phyloP scores from a whole-genome alignment of 2,797 vertebrate species.

The Halcyon smyrnensis region DNA sequence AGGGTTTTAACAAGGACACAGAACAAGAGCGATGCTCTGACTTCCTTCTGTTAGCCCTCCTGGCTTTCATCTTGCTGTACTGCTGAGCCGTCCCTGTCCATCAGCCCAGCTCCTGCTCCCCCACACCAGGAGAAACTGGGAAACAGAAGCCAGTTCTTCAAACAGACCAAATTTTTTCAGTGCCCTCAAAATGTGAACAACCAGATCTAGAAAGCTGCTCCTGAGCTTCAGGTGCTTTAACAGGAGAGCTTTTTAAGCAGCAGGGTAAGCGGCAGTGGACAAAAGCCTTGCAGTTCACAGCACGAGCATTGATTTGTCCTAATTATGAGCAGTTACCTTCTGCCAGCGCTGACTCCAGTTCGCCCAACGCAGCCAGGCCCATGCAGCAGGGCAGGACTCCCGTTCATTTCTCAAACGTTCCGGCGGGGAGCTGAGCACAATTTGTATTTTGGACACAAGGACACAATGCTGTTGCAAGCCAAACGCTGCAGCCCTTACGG shows the following conservation, averaged over 20 bases:
- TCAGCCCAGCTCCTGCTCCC: neutral
- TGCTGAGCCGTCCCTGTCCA: neutral
- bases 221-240: neutral
- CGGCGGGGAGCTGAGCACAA: neutral
- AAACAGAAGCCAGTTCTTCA: neutral
- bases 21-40: neutral
- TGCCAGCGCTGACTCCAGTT: neutral
- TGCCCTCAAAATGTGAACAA: neutral
- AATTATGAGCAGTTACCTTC: neutral
- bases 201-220: neutral
- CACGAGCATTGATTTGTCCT: neutral
- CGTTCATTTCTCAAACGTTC: neutral
- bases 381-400: neutral
- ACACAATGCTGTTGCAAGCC: neutral
- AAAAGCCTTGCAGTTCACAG: conserved; percentile 15
- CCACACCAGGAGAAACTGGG: neutral
- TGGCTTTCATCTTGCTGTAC: neutral
- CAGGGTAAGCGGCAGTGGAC: neutral
- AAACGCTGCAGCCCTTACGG: neutral
- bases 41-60: neutral
- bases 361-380: neutral
- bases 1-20: conserved; percentile 16
- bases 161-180: neutral
- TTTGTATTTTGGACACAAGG: neutral
- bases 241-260: neutral